These are phyloP conservation scores for Cylas formicarius DNA, from an alignment of 1,140 invertebrate genomes.

Conservation along the genomic window DNA sequence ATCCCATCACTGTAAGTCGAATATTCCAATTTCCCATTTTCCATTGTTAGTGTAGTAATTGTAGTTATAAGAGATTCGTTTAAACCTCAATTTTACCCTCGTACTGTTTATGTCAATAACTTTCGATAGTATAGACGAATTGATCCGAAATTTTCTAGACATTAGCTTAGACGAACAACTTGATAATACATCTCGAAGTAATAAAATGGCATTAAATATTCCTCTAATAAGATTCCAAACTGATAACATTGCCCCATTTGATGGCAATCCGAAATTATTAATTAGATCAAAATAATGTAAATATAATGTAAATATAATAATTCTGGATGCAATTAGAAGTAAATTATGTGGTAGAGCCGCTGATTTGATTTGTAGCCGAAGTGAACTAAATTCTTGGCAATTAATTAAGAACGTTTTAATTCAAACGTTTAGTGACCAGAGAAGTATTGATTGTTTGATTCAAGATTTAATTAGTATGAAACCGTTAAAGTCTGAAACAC, in stretches of 20 bases:
- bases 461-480: constrained; percentile 19
- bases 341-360: constrained; percentile 19
- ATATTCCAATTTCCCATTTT: no score
- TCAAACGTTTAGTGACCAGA: constrained; percentile 19
- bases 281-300: constrained; percentile 3
- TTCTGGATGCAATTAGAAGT: constrained; percentile 14
- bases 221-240: constrained; percentile 1
- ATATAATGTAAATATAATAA: constrained; percentile 13
- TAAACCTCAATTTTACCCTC: no score
- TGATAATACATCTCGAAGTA: no score
- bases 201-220: no score
- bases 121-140: no score
- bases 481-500: constrained; percentile 17
- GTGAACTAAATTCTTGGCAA: constrained; percentile 18
- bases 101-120: no score
- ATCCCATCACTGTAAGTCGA: no score
- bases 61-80: no score
- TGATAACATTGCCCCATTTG: constrained; percentile 7
- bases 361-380: constrained; percentile 16
- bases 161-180: no score
- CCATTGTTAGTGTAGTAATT: no score
- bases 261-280: constrained; percentile 6
- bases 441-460: constrained; percentile 22
- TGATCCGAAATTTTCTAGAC: no score
- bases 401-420: constrained; percentile 16